Evolutionary conservation across 2,888 invertebrate genomes (phyloP), one percentile per base, ranked within the genome.

Genomic region (Mellilla xanthometata): DNA sequence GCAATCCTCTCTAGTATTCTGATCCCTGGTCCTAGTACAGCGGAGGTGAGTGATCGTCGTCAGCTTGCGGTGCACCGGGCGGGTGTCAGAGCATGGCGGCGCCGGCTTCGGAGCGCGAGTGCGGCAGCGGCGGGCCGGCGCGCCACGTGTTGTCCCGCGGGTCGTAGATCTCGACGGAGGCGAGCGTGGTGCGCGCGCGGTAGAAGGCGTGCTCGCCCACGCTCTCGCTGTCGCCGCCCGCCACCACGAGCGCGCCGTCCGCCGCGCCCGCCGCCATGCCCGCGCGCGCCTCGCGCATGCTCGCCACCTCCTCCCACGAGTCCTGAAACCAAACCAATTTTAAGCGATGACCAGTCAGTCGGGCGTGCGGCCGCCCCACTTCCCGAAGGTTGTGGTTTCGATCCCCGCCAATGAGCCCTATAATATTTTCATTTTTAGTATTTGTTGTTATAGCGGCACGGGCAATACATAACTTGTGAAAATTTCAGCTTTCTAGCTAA

Each of bases 201-300:
- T 96, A 96, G 83, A 96, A 96, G 74, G 81, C 75, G 43, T 95
- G 78, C 67, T 79, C 79, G 53, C 94, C 93, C 68, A 93, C 94
- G 68, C 94, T 93, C 49, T 94, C 95, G 86, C 95, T 94, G 86
- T 95, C 95, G 26, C 97, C 97, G 38, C 97, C 97, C 61, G 96
- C 95, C 40, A 94, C 96, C 74, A 96, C 95, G 12, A 97, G 88
- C 59, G 93, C 85, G 15, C 96, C 95, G 78, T 96, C 95, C 5
- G 95, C 94, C 32, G 96, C 95, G 38, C 95, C 95, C 23, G 96
- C 96, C 12, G 96, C 96, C 29, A 96, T 96, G 56, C 95, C 95
- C 42, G 95, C 95, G 45, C 96, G 91, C 45, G 94, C 94, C 41
- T 93, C 92, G 27, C 91, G 91, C 92, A 97, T 91, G 22, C 93